These are phyloP conservation scores for Tuta absoluta DNA, from an alignment of 2,888 invertebrate genomes.

Conservation along the genomic window DNA sequence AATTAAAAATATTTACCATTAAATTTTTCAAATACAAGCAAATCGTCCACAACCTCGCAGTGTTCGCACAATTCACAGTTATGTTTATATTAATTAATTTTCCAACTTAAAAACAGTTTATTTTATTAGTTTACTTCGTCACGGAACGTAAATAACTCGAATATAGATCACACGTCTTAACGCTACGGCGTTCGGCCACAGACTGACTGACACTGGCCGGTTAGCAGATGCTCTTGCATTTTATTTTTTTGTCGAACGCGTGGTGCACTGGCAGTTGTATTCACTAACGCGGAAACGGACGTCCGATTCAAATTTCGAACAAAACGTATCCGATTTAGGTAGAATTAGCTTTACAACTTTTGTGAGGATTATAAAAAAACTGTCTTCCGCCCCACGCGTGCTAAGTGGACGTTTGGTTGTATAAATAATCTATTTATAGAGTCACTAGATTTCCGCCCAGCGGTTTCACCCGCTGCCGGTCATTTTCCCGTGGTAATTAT, in stretches of 20 bases:
- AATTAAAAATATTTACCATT: not conserved
- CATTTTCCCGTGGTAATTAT: too few relatives aligned
- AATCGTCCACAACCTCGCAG: not conserved
- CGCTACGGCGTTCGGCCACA: not conserved
- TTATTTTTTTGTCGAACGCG: constrained; percentile 3
- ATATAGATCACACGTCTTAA: not conserved
- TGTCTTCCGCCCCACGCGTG: not conserved
- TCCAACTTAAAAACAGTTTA: not conserved
- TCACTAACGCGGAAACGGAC: constrained; percentile 10
- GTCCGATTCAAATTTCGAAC: constrained; percentile 4
- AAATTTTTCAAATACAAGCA: not conserved
- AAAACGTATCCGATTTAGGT: not conserved
- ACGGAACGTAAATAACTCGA: not conserved
- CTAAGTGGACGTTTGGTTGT: not conserved
- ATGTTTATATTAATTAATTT: not conserved
- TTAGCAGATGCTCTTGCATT: not conserved
- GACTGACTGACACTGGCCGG: constrained; percentile 8
- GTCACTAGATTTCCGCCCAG: too few relatives aligned
- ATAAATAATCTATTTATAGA: not conserved
- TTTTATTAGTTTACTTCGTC: not conserved
- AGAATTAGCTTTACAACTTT: constrained; percentile 2
- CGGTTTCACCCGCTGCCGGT: too few relatives aligned
- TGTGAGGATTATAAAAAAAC: not conserved
- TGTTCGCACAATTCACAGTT: not conserved
- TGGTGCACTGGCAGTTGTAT: constrained; percentile 3